Conservation (phyloP, 2,797 vertebrate genomes). For the Hylomyscus alleni region DNA sequence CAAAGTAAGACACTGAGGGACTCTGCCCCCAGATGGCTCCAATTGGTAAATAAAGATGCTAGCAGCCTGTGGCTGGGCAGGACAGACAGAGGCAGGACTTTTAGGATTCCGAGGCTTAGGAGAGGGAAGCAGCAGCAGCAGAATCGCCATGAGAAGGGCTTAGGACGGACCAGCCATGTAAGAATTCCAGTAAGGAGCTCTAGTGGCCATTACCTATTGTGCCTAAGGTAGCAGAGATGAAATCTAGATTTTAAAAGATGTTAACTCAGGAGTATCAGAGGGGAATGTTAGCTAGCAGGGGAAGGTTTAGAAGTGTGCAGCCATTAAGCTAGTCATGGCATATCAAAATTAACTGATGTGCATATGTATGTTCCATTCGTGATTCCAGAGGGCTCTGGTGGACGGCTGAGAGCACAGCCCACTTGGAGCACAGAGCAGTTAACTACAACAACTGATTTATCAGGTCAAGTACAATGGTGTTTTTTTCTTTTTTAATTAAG, state of each 20-base stretch:
- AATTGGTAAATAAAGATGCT: background rate
- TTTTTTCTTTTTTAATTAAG: slow-evolving; percentile 1
- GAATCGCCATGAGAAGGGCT: background rate
- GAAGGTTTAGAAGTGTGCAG: background rate
- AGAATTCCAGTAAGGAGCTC: background rate
- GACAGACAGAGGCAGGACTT: background rate
- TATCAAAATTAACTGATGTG: background rate
- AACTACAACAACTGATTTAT: slow-evolving; percentile 3
- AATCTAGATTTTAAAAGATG: background rate
- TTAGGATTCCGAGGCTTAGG: background rate
- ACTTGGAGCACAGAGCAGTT: background rate
- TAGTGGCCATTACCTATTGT: background rate
- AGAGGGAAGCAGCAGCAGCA: background rate
- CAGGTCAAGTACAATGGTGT: background rate
- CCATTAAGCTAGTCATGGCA: background rate
- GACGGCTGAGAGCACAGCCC: background rate
- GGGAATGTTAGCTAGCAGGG: background rate
- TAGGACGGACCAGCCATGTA: background rate
- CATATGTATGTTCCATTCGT: background rate
- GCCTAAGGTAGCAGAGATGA: background rate
- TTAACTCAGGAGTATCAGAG: background rate
- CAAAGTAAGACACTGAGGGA: background rate
- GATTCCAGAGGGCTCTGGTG: background rate
- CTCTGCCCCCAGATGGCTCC: background rate
- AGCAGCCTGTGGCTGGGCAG: background rate